Evolutionary conservation across 2,888 invertebrate species (phyloP).

Genomic region (Steromphala cineraria): DNA sequence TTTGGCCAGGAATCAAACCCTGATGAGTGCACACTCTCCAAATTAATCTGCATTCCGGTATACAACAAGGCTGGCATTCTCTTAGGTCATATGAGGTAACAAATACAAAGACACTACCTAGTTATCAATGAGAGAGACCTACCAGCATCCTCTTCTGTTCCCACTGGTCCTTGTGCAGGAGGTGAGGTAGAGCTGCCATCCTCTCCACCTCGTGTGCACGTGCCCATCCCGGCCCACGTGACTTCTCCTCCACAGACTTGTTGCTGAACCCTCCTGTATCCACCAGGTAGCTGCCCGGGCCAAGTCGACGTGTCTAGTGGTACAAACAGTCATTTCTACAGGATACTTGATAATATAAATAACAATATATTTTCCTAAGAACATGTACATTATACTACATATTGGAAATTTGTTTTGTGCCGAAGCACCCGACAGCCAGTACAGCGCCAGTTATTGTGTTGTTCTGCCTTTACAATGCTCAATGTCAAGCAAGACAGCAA

Average conservation of each 20-base stretch:
- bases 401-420: no score
- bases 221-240: slow-evolving; percentile 72
- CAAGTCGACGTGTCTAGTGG: slow-evolving; percentile 62
- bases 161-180: slow-evolving; percentile 74
- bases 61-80: no score
- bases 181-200: slow-evolving; percentile 71
- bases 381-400: no score
- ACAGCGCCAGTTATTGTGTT: no score
- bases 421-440: no score
- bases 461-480: no score
- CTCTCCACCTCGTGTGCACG: slow-evolving; percentile 70
- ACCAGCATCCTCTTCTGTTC: slow-evolving; percentile 69
- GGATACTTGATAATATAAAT: not conserved
- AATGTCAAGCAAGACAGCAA: no score
- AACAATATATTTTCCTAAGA: not conserved
- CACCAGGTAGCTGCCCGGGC: slow-evolving; percentile 70
- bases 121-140: slow-evolving; percentile 25
- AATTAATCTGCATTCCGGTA: no score
- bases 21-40: no score
- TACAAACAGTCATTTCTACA: not conserved
- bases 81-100: no score
- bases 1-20: no score
- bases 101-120: no score
- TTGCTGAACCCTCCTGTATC: slow-evolving; percentile 65
- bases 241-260: slow-evolving; percentile 58